Base-by-base conservation (phyloP, 2,797 vertebrate genomes). In the Moxostoma hubbsi region DNA sequence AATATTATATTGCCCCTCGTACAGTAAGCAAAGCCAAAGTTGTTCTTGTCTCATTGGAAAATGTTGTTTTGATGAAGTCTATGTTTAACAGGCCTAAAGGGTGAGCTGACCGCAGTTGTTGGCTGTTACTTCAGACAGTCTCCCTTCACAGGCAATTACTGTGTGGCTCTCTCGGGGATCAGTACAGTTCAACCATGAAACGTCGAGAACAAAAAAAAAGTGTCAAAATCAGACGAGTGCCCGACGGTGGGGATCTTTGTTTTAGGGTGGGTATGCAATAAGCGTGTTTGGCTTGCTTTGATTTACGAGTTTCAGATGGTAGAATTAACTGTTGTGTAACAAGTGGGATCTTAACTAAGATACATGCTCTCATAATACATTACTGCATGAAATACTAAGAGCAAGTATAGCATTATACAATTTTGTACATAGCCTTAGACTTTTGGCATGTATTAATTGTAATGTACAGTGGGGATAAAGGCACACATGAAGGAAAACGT, bases 111-210 rank as follows among this genome's bases (percentile, higher is more conserved):
- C 57, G 49, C 57, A 61, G 71, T 63, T 62, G 71, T 75, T 75
- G 61, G 81, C 79, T 55, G 24, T 67, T 43, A 58, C 73, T 71
- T 77, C 63, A 59, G 36, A 64, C 59, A 58, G 63, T 24, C 72
- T 77, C 54, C 50, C 63, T 70, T 64, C 81, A 87, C 47, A 73
- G 58, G 68, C 57, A 71, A 83, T 74, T 85, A 66, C 57, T 67
- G 62, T 50, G 58, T n/a, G 10, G 16, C 79, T 84, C 71, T 69
- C 83, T 61, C 51, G 36, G 61, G 77, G 61, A 77, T 57, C 45
- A n/a, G 57, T 67, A 79, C 68, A 81, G 59, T 67, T 73, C 72
- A 55, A 81, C 66, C 67, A 64, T 75, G 65, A 85, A 72, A 81
- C 46, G 6, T 1, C 49, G 59, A 75, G 63, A 63, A 50, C 75